Evolutionary conservation across 2,113 vertebrate genomes (phyloP).

Genomic region (Sminthopsis crassicaudata): DNA sequence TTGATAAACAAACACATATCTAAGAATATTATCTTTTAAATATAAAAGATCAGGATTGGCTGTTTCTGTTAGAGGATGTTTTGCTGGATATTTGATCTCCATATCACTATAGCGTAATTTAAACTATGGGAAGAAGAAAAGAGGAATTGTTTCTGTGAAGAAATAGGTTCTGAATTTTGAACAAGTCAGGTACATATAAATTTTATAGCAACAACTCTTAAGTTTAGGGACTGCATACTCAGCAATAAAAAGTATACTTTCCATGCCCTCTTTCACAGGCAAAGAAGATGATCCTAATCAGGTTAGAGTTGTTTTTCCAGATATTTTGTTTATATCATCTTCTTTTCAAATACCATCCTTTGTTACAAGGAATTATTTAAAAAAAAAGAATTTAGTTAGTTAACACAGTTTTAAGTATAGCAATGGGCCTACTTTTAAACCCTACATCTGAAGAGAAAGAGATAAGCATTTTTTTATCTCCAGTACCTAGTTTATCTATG

Average conservation of each 20-base stretch:
- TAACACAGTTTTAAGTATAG: not conserved
- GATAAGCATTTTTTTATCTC: not conserved
- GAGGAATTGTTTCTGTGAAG: not conserved
- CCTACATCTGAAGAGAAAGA: not conserved
- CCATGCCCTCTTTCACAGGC: not conserved
- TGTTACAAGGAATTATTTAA: not conserved
- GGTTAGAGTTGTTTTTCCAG: not conserved
- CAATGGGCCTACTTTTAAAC: not conserved
- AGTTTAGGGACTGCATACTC: not conserved
- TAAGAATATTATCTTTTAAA: not conserved
- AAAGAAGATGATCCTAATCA: not conserved
- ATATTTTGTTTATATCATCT: not conserved
- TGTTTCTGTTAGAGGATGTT: not conserved
- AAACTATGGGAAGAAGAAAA: not conserved
- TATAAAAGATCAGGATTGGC: not conserved
- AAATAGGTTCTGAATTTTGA: not conserved
- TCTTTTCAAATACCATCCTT: not conserved
- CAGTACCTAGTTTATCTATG: not conserved
- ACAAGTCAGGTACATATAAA: not conserved
- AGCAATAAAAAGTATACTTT: too few species aligned
- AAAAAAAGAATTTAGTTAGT: not conserved
- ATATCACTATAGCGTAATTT: not conserved
- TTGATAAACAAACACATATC: not conserved
- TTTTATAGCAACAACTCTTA: not conserved
- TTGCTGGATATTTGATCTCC: not conserved